A percentile compares a stretch with the other conserved stretches of the same genome.
Evolutionary conservation across 1,140 invertebrate genomes (phyloP).

Genomic region (Aphis craccivora): DNA sequence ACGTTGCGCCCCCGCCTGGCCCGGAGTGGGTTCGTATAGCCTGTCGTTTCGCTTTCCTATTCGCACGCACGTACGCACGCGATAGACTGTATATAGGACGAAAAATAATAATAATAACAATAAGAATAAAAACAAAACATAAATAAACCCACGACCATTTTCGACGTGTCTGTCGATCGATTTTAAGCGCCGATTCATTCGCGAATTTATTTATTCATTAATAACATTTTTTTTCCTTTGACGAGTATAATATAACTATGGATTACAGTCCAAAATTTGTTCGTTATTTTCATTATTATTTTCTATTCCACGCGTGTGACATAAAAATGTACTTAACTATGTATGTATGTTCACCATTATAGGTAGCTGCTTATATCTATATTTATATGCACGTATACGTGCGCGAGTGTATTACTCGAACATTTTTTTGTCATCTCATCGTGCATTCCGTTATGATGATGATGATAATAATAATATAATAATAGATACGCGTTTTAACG

Average conservation of each 20-base stretch:
- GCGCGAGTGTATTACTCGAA: neutral
- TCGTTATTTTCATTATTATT: constrained; percentile 5
- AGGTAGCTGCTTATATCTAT: neutral
- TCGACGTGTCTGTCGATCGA: neutral
- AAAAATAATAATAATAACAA: neutral
- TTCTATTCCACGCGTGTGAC: neutral
- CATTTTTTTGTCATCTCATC: constrained; percentile 7
- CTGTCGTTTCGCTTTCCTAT: constrained; percentile 2
- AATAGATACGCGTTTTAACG: constrained; percentile 25
- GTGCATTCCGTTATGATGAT: neutral
- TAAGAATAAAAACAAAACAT: neutral
- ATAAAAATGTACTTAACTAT: neutral
- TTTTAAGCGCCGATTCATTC: neutral
- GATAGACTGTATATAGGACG: neutral
- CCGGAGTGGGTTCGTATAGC: neutral
- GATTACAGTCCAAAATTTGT: neutral
- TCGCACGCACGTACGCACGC: neutral
- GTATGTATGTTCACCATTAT: neutral
- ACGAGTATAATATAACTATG: neutral
- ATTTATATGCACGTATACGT: neutral
- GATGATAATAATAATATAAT: neutral
- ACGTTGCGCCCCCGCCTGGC: neutral
- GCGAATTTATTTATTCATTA: no score
- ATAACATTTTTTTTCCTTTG: neutral
- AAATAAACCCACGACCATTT: neutral